These are phyloP conservation scores for Bradypus variegatus DNA, from an alignment of 2,797 vertebrate species.

Conservation along the genomic window DNA sequence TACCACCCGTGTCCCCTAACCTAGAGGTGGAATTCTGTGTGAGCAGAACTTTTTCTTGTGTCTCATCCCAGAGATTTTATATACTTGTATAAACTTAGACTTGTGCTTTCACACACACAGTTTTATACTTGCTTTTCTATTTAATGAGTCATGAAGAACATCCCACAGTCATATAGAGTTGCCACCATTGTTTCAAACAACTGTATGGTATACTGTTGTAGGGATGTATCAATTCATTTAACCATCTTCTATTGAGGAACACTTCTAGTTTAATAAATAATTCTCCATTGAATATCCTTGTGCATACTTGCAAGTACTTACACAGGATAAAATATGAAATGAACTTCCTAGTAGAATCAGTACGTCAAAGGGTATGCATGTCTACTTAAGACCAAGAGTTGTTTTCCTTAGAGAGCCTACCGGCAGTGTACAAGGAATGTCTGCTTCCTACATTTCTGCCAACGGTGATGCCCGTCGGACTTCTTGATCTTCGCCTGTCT, in stretches of 20 bases:
- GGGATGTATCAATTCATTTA: neutral
- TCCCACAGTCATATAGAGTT: neutral
- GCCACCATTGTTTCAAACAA: neutral
- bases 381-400: neutral
- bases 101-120: neutral
- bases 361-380: neutral
- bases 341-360: neutral
- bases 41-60: neutral
- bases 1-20: neutral
- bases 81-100: neutral
- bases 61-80: neutral
- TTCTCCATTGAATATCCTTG: neutral
- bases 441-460: neutral
- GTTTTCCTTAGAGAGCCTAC: neutral
- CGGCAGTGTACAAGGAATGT: no score
- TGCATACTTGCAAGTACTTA: neutral
- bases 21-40: neutral
- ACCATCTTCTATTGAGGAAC: neutral
- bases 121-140: neutral
- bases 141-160: neutral
- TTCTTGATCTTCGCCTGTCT: neutral
- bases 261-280: neutral
- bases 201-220: neutral
- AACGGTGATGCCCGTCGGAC: neutral
- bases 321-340: neutral